Evolutionary conservation across 92 coral and sea anemone genomes (phyloP), one percentile per base, ranked within the genome.

Genomic region (Epizoanthus stellaris): DNA sequence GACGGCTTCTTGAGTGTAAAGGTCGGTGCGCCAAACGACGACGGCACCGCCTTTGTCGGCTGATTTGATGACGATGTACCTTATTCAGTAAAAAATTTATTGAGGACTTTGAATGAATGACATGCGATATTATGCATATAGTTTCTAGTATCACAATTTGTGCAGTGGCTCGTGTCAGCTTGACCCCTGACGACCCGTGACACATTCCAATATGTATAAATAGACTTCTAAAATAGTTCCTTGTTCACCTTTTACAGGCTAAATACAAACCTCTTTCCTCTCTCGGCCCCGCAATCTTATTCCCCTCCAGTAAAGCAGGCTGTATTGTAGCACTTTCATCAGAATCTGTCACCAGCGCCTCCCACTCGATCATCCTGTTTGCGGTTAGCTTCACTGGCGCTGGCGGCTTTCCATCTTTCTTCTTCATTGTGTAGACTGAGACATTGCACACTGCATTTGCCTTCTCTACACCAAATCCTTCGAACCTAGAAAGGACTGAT

Each of bases 381-480:
- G 11, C 5, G 3, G 72, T 42, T 34, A 1, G 2, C 14, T 7
- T 17, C 43, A 39, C 17, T 40, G 9, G 30, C 21, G 6, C 1
- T 60, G 82, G 82, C 69, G 58, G 13, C n/a, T 7, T 59, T 76
- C 69, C 70, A 59, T 40, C 39, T n/a, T 30, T 56, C 66, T 40
- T 76, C 25, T 67, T 36, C 54, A 76, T 67, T 9, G 58, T 10
- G 43, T 10, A 76, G 40, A 17, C 4, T 54, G n/a, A 16, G 25
- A 70, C 16, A 8, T 2, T 14, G 15, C n/a, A 8, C 7, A 1
- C 66, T 13, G 21, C 4, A n/a, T 10, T 38, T 20, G 40, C 12
- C 12, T 52, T 52, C 15, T 10, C 13, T 13, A 10, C 2, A 52
- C 12, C 3, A 52, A 52, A 9, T 1, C 56, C 56, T 52, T 52